phyloP scores from a whole-genome alignment of 2,888 invertebrate genomes.

The Odontomyia ornata region DNA sequence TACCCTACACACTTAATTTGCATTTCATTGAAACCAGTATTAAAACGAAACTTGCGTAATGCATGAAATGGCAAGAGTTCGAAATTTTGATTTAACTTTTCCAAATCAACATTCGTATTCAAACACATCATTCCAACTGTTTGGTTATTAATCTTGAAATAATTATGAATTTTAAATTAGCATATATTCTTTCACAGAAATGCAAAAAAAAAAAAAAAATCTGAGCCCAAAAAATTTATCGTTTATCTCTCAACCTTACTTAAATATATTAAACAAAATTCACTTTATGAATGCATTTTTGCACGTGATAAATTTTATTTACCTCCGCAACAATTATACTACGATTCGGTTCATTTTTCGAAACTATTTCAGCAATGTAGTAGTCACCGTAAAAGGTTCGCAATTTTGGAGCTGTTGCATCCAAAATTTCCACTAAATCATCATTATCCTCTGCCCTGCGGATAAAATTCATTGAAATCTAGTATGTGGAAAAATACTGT shows the following conservation, averaged over 20 bases:
- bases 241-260: too few relatives aligned
- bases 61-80: conserved; percentile 70
- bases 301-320: too few relatives aligned
- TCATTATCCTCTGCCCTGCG: conserved; percentile 75
- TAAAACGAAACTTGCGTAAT: conserved; percentile 65
- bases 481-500: not conserved
- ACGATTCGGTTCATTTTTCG: conserved; percentile 58
- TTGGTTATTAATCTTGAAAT: conserved; percentile 61
- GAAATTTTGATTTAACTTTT: conserved; percentile 69
- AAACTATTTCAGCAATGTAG: conserved; percentile 72
- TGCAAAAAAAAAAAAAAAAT: too few relatives aligned
- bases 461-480: conserved; percentile 24
- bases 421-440: conserved; percentile 70
- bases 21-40: conserved; percentile 57
- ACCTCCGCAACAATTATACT: conserved; percentile 71
- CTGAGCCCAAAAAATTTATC: too few relatives aligned
- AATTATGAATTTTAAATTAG: not conserved
- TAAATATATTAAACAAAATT: too few relatives aligned
- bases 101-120: conserved; percentile 69
- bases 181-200: not conserved
- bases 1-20: not conserved
- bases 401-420: conserved; percentile 64
- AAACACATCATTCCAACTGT: conserved; percentile 71
- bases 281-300: too few relatives aligned
- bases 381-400: conserved; percentile 70